These are phyloP conservation scores for Dendrocopos noguchii DNA, from an alignment of 2,113 vertebrate species.

Conservation along the genomic window DNA sequence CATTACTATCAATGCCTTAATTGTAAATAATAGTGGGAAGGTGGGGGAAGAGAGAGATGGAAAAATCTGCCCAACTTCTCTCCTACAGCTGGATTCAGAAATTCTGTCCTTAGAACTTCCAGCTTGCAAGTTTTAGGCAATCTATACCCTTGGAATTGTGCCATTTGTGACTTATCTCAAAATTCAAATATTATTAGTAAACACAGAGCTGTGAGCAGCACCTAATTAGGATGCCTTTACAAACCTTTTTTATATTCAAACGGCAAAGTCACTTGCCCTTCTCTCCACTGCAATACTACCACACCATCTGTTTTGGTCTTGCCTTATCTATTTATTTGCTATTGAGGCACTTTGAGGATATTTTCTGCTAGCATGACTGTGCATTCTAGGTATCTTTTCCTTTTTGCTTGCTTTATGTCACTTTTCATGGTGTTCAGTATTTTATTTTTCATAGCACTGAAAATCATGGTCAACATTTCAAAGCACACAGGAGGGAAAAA, in stretches of 20 bases:
- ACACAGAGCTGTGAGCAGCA: background rate
- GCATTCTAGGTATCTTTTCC: background rate
- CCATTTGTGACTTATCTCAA: background rate
- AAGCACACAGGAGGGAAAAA: background rate
- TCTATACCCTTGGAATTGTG: background rate
- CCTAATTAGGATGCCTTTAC: background rate
- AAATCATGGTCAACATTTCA: background rate
- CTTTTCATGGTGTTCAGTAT: background rate
- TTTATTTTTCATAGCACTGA: background rate
- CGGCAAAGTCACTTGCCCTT: background rate
- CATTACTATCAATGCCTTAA: background rate
- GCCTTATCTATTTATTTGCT: constrained; percentile 5
- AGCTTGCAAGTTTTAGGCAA: background rate
- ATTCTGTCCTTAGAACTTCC: background rate
- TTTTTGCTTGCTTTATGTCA: background rate
- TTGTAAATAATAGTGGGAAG: background rate
- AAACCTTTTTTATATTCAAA: constrained; percentile 36
- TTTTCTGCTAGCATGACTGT: background rate
- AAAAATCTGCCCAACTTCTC: background rate
- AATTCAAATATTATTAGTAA: constrained; percentile 1
- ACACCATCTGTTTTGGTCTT: background rate
- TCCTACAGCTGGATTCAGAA: background rate
- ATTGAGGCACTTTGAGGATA: background rate
- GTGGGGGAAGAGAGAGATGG: background rate
- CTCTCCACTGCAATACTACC: background rate